Base-by-base conservation (phyloP, 2,888 invertebrate genomes). In the Xanthia togata region DNA sequence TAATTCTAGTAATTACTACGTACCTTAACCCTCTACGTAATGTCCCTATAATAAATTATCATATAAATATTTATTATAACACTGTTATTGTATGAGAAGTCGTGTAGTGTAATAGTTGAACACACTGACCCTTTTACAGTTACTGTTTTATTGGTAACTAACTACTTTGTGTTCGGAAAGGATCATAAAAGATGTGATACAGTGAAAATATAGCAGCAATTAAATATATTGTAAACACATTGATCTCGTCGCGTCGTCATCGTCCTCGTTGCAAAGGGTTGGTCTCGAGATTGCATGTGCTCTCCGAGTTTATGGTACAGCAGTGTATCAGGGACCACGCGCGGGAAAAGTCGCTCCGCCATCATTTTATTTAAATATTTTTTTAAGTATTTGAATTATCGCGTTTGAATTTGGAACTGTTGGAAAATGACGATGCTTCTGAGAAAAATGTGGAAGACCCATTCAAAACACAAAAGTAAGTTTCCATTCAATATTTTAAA, bases 381-480 rank as follows among this genome's bases (percentile, higher is more conserved):
- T 78, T 72, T 63, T 38, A 14, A 73, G 0, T 50, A 72, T 74
- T 74, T 31, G 64, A 73, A 81, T 71, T 62, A 68, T 60, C 26
- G 26, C 44, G 23, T 67, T 77, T 59, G n/a, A 23, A 23, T 67
- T 69, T 20, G 65, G 73, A 57, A n/a, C 23, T 69, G 63, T 50
- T 59, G 55, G 31, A 90, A 81, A 87, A 96, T 96, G 96, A 97
- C 97, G 94, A 97, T 97, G 67, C 97, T 97, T 83, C 94, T 97
- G 87, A 96, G 97, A 91, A 97, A 97, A 92, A 97, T 97, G 92
- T 97, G 97, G 97, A 97, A 97, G 89, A 97, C 96, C 87, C 97
- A 97, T 93, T 97, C 97, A 26, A 97, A 97, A 89, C 97, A 97
- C 89, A 97, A 97, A 97, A 97, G 97, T 97, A 76, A 73, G 73